A percentile compares a stretch with the other conserved stretches of the same genome.
phyloP scores from a whole-genome alignment of 2,888 invertebrate species.

The Eurois occulta region DNA sequence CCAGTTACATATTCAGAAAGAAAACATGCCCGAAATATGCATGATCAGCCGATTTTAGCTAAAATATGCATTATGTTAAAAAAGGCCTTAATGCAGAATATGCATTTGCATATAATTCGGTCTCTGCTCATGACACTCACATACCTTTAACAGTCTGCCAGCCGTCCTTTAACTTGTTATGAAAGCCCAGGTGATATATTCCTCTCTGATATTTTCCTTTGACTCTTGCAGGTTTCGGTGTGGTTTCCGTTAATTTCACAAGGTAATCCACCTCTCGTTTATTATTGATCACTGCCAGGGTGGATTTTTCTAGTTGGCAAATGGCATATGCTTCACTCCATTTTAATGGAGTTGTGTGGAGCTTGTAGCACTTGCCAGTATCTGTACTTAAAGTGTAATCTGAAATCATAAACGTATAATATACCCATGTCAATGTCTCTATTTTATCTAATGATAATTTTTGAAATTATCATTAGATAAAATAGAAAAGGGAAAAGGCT shows the following conservation, averaged over 20 bases:
- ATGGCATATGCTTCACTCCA: slow-evolving; percentile 79
- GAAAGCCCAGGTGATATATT: slow-evolving; percentile 71
- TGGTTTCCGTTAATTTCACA: slow-evolving; percentile 15
- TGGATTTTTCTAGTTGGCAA: slow-evolving; percentile 78
- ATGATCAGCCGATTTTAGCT: too few species aligned
- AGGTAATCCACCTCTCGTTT: slow-evolving; percentile 44
- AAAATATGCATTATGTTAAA: too few species aligned
- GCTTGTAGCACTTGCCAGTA: slow-evolving; percentile 80
- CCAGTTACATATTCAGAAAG: too few species aligned
- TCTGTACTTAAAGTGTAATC: slow-evolving; percentile 74
- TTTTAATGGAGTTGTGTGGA: slow-evolving; percentile 76
- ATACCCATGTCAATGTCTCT: too few species aligned
- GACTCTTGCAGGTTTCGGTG: slow-evolving; percentile 7
- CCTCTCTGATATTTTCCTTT: slow-evolving; percentile 46
- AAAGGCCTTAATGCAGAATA: too few species aligned
- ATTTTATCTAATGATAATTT: too few species aligned
- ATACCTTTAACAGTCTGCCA: slow-evolving; percentile 77
- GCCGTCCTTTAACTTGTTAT: slow-evolving; percentile 64
- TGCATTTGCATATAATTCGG: too few species aligned
- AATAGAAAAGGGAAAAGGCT: too few species aligned
- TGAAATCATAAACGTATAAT: slow-evolving; percentile 61
- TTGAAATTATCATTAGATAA: too few species aligned
- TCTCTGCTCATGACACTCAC: not conserved
- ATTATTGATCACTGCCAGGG: slow-evolving; percentile 77
- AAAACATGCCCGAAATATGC: too few species aligned